Percentiles rank a stretch among this genome's conserved stretches.
These are phyloP conservation scores for Mantis religiosa DNA, from an alignment of 2,888 invertebrate species.

Conservation along the genomic window DNA sequence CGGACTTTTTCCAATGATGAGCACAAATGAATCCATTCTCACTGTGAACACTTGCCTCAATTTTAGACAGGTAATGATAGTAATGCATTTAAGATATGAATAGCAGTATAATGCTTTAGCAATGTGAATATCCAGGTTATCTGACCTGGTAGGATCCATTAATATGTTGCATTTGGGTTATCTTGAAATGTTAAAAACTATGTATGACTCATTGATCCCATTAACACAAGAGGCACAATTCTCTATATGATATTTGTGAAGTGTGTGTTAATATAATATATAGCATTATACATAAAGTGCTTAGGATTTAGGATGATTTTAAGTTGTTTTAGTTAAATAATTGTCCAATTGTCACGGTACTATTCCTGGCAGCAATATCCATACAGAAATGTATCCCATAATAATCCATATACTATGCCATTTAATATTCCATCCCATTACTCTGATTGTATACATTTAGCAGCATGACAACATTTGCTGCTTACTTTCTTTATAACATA, in stretches of 20 bases:
- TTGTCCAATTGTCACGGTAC: not conserved
- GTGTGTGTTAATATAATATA: not conserved
- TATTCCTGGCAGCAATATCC: not conserved
- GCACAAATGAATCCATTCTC: not conserved
- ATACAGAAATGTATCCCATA: not conserved
- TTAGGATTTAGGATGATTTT: not conserved
- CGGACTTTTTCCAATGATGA: too few relatives aligned
- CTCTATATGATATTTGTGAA: constrained; percentile 21
- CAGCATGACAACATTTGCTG: not conserved
- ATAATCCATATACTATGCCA: not conserved
- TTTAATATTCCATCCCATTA: not conserved
- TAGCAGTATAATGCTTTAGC: constrained; percentile 2
- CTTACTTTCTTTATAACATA: not conserved
- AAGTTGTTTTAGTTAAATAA: not conserved
- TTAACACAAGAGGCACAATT: constrained; percentile 30
- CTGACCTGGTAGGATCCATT: not conserved
- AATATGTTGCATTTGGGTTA: constrained; percentile 15
- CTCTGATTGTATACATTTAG: not conserved
- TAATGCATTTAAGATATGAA: not conserved
- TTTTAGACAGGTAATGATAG: not conserved
- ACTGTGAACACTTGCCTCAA: not conserved
- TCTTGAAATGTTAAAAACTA: constrained; percentile 13
- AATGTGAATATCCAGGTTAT: constrained; percentile 4
- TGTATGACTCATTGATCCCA: constrained; percentile 24
- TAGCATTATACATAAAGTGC: not conserved